phyloP scores from a whole-genome alignment of 2,888 invertebrate genomes.

The Lissocephala sabroskyi region DNA sequence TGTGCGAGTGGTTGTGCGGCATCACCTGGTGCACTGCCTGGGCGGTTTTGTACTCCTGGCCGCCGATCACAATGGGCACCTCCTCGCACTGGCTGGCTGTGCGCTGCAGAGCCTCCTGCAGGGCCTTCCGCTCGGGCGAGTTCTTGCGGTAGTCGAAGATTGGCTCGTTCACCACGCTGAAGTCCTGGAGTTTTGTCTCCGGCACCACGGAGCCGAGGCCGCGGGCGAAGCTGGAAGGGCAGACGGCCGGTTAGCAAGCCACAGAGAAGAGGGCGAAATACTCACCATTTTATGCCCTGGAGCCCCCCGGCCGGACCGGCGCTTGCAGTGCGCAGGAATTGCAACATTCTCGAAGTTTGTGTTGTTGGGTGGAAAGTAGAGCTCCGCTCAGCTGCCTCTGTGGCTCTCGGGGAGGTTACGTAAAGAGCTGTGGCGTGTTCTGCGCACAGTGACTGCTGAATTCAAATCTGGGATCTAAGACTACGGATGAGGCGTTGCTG shows the following conservation, averaged over 20 bases:
- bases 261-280: background rate
- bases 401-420: conserved; percentile 25
- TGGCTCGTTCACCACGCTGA: conserved; percentile 84
- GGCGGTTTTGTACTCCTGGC: conserved; percentile 84
- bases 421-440: conserved; percentile 19
- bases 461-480: conserved; percentile 17
- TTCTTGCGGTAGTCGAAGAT: conserved; percentile 86
- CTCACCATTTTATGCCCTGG: conserved; percentile 28
- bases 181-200: conserved; percentile 78
- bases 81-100: conserved; percentile 82
- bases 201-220: conserved; percentile 79
- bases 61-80: conserved; percentile 97
- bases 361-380: too few relatives aligned
- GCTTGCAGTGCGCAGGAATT: conserved; percentile 26
- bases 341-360: conserved; percentile 45
- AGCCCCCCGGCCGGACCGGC: conserved; percentile 13
- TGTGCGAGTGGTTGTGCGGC: conserved; percentile 93
- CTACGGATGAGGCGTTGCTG: too few relatives aligned
- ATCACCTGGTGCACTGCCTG: conserved; percentile 82
- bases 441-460: conserved; percentile 1
- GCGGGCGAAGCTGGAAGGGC: conserved; percentile 62
- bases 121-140: conserved; percentile 83
- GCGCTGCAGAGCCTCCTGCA: conserved; percentile 80
- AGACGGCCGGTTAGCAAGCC: background rate
- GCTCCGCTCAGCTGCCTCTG: conserved; percentile 16